Evolutionary conservation across 2,888 invertebrate genomes (phyloP).

Genomic region (Tachina lurida): DNA sequence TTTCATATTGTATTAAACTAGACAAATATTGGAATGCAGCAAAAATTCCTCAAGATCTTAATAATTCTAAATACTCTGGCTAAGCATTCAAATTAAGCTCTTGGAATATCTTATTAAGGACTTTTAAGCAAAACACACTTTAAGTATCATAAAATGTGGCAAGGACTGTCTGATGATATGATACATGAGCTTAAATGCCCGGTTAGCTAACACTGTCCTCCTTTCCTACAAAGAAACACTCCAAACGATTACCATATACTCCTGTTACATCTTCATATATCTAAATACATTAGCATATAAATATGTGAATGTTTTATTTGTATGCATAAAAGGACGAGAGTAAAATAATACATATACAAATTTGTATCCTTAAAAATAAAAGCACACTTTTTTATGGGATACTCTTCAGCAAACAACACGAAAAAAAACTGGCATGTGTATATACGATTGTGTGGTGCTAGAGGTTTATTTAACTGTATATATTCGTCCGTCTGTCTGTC

Average conservation of each 20-base stretch:
- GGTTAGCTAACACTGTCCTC: neutral
- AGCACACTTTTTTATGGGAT: neutral
- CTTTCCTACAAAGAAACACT: slow-evolving; percentile 16
- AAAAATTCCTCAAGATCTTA: too few species aligned
- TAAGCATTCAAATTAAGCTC: neutral
- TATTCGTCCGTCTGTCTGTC: slow-evolving; percentile 4
- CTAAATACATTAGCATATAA: neutral
- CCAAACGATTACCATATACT: slow-evolving; percentile 11
- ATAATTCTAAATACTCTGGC: neutral
- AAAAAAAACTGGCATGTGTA: slow-evolving; percentile 33
- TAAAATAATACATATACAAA: slow-evolving; percentile 24
- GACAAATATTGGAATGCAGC: too few species aligned
- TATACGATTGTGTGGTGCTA: neutral
- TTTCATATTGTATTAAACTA: too few species aligned
- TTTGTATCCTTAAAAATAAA: slow-evolving; percentile 30
- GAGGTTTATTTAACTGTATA: slow-evolving; percentile 35
- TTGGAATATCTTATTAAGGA: neutral
- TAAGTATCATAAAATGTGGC: neutral
- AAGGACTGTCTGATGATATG: slow-evolving; percentile 25
- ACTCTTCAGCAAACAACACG: slow-evolving; percentile 1
- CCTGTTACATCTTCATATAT: neutral
- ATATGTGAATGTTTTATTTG: neutral
- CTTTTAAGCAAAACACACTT: slow-evolving; percentile 6
- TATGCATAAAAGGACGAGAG: neutral
- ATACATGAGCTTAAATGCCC: slow-evolving; percentile 21